Base-by-base conservation (phyloP, 2,888 invertebrate species). In the Augochlorella aurata region DNA sequence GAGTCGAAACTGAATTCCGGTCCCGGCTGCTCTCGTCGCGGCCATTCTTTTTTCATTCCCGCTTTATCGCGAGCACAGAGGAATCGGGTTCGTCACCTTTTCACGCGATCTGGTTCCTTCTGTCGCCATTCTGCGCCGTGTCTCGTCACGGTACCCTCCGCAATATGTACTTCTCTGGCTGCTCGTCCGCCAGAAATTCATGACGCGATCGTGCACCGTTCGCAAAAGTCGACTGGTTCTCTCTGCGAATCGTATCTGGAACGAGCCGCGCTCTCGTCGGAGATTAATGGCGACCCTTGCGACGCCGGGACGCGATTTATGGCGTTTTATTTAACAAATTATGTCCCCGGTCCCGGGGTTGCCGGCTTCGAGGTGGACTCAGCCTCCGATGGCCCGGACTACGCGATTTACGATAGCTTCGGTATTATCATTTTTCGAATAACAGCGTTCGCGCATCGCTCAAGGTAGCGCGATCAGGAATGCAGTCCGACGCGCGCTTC, bases 1-100 rank as follows among this genome's bases (percentile, higher is more conserved):
- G 83, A 74, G 72, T 81, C 81, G 68, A 82, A 66, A 21, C 69
- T 21, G 54, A 77, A 73, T 82, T 72, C 75, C 71, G 82, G 81
- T 81, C 73, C 58, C 45, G 52, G 49, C 18, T 9, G 24, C 67
- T 50, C n/a, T 21, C 52, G 38, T 54, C 52, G 18, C 52, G n/a
- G 7, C 38, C 38, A n/a, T n/a, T 50, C 10, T 50, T 73, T 18
- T 66, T 66, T 44, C 10, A 38, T 61, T 47, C 45, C 21, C 49
- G 49, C 18, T 50, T 66, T n/a, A 52, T 73, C 67, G 54, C 49
- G 67, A 16, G 21, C 12, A 14, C 18, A 2, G 24, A 16, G 61
- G 49, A 49, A 45, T 65, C 77, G 47, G 54, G 63, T 78, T 63
- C 45, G 14, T 24, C n/a, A 21, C 21, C 58, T 71, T 58, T 54